Base-by-base conservation (phyloP, 2,888 invertebrate genomes). In the Chloroclystis v-ata region DNA sequence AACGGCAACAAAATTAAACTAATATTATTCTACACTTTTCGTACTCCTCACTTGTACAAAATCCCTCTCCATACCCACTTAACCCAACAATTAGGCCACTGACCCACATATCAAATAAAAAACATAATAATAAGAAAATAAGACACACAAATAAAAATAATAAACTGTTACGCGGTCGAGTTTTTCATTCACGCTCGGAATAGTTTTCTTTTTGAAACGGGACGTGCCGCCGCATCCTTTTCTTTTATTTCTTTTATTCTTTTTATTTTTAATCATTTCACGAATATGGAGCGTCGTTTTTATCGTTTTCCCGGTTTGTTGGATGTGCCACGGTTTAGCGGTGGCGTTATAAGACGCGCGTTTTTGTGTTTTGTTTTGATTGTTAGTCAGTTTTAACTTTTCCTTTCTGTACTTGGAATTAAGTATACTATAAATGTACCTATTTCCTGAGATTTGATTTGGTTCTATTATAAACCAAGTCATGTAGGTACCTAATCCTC, bases 171-270 rank as follows among this genome's bases (percentile, higher is more conserved):
- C 41, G 63, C 66, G 69, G 61, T 58, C 69, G 75, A 76, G 79
- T 82, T 83, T 82, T 83, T 83, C 87, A 87, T 86, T 87, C 86
- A 86, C 86, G 86, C 87, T 80, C 71, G 62, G 70, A 77, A 86
- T 86, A 86, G 85, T 87, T 84, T 75, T 86, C 82, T 85, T 86
- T 86, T 87, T 86, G 82, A 80, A 76, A 39, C 62, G 67, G 78
- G 81, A 83, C 85, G 84, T 85, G 85, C 82, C 78, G 74, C 72
- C 72, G 59, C 64, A 66, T 70, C 61, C 70, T 72, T 82, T 80
- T 77, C 75, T 81, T 81, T 76, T 76, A 67, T 82, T 80, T 77
- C 75, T 81, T 81, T 76, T 76, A 67, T 73, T 75, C 74, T 65
- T 65, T 67, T 75, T 73, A 72, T 80, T 84, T 86, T 84, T 82